Evolutionary conservation across 1,140 invertebrate genomes (phyloP), one percentile per base, ranked within the genome.

Genomic region (Drosophila azteca): DNA sequence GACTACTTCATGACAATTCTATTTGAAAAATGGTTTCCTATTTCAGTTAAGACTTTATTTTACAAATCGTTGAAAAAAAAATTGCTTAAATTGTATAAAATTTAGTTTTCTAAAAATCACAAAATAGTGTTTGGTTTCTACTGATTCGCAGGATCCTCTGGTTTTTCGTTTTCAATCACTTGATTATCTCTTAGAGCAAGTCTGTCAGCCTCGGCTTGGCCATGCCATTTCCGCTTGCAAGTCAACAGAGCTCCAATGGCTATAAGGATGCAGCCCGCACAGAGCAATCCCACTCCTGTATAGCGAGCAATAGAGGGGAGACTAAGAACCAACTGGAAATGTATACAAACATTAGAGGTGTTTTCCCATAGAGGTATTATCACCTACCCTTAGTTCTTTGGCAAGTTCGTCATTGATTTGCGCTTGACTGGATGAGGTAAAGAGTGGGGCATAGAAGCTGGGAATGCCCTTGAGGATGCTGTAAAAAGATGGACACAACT

Each of bases 391-490:
- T 1, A 91, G 35, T 70, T 91, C 79, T 0, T 60, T 63, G 11
- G 90, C 85, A 5, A 91, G 45, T 6, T 68, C 72, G 35, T 68
- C 70, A 45, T 65, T 59, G 2, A 91, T 82, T 11, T 55, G 17
- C 5, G 90, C 90, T 13, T 72, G 75, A 49, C 89, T 91, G 35
- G 70, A 69, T 0, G 77, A 77, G 22, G 78, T 79, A n/a, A 91
- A 91, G 22, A 91, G 70, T 3, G 90, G 90, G 0, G 80, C 90
- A 83, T 90, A 91, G 26, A 91, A 91, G 0, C 66, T 67, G 6
- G 75, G 77, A 1, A 91, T 48, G 4, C 46, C 70, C 39, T 72
- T 88, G 0, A 91, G 22, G 48, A 91, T 79, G 57, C 90, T 91
- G 31, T 15, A 6, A 51, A 46, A 8, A 39, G 17, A 43, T 1